Base-by-base conservation (phyloP, 2,113 vertebrate genomes). In the Agapornis roseicollis region DNA sequence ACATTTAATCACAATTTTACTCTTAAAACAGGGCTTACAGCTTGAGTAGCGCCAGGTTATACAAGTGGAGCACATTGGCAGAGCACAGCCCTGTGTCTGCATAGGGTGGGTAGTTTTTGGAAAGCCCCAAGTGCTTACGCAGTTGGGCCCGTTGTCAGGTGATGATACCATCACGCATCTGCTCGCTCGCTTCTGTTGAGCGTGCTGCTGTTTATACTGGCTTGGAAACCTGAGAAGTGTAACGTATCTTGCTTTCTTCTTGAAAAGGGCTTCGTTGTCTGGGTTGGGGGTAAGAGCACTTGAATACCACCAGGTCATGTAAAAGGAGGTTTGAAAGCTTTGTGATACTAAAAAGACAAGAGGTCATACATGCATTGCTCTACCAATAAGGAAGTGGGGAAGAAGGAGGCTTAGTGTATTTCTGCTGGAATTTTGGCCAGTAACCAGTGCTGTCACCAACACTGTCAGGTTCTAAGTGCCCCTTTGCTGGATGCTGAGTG, bases 321-420 rank as follows among this genome's bases (percentile, higher is more conserved):
- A 52, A 56, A 84, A 42, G 13, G 14, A 85, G 50, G 37, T 35
- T 5, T 33, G 71, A 69, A 44, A 81, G 60, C 44, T 70, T 52
- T 70, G 12, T 23, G 60, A 77, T 24, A 14, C 28, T 52, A 5
- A 37, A 56, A 37, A 39, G 39, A 2, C 6, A 3, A 60, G 50
- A 37, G 23, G 25, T 10, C 20, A 3, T 37, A 16, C 14, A 0
- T 0, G 0, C 6, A 0, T 11, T 16, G 44, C 39, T 52, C 33
- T 82, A 8, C 31, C 60, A 27, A 0, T 53, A 46, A 41, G 31
- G 17, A 27, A 24, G 14, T 0, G 2, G 14, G 33, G 35, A 49
- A 53, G n/a, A 2, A 42, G 66, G 47, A 60, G 65, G 22, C 8
- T 4, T 0, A 29, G 11, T 37, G 50, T 14, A 11, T 88, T 76